Evolutionary conservation across 2,113 vertebrate genomes (phyloP).

Genomic region (Diphyllodes magnificus): DNA sequence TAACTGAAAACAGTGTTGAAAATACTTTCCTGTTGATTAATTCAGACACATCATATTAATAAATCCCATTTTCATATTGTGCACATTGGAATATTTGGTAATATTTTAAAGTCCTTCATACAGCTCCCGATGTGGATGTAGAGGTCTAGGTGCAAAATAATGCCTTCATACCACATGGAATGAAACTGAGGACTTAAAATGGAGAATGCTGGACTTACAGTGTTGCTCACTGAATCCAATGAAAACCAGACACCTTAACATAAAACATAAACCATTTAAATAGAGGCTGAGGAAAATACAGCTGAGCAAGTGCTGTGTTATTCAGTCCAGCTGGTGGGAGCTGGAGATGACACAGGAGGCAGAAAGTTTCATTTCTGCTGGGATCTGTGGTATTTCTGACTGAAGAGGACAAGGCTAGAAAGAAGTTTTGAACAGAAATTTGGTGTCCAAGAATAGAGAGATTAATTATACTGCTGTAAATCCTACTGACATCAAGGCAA

Average conservation of each 20-base stretch:
- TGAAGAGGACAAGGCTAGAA: background rate
- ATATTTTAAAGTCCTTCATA: background rate
- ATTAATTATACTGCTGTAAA: slow-evolving; percentile 16
- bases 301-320: background rate
- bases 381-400: background rate
- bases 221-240: background rate
- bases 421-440: background rate
- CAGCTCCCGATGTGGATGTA: background rate
- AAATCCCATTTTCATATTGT: background rate
- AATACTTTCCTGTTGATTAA: background rate
- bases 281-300: background rate
- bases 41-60: background rate
- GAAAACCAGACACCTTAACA: background rate
- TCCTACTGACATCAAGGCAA: slow-evolving; percentile 21
- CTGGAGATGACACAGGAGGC: background rate
- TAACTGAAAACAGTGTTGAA: background rate
- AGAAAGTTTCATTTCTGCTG: background rate
- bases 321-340: background rate
- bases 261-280: background rate
- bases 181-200: background rate
- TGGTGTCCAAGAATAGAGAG: background rate
- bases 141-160: background rate
- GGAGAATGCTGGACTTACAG: background rate
- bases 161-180: background rate
- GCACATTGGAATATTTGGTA: background rate